Percentiles rank a stretch among this genome's conserved stretches.
Evolutionary conservation across 2,113 vertebrate species (phyloP).

Genomic region (Bubalus kerabau): DNA sequence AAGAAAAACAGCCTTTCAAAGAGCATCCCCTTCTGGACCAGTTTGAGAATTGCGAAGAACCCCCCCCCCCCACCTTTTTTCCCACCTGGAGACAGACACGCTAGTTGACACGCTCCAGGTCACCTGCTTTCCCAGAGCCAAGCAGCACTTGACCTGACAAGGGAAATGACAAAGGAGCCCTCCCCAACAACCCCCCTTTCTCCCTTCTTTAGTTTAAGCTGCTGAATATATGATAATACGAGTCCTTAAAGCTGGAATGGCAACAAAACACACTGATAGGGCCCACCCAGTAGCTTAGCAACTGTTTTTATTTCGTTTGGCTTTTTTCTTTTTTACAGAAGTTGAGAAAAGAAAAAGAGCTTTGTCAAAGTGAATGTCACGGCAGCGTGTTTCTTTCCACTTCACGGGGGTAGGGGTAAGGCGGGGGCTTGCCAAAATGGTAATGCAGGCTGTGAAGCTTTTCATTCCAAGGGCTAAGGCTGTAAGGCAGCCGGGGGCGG

Average conservation of each 20-base stretch:
- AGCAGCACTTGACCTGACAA: slow-evolving; percentile 16
- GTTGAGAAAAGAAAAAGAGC: slow-evolving; percentile 49
- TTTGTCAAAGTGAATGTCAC: slow-evolving; percentile 62
- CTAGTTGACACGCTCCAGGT: not conserved
- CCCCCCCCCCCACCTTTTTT: not conserved
- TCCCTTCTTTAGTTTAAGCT: not conserved
- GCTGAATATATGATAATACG: not conserved
- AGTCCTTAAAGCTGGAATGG: not conserved
- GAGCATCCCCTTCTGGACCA: not conserved
- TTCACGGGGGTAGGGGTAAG: not conserved
- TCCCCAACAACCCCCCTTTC: not conserved
- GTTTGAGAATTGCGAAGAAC: not conserved
- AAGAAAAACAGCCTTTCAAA: not conserved
- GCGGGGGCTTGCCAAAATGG: not conserved
- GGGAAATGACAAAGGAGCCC: not conserved
- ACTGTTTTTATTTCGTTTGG: slow-evolving; percentile 70
- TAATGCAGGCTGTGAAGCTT: not conserved
- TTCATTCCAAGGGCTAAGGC: not conserved
- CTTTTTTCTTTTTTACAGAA: slow-evolving; percentile 30
- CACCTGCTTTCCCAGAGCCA: not conserved
- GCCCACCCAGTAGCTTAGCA: slow-evolving; percentile 73
- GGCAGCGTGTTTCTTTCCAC: slow-evolving; percentile 38
- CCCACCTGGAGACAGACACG: not conserved
- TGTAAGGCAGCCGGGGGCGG: not conserved
- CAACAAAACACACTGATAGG: slow-evolving; percentile 8